phyloP scores from a whole-genome alignment of 2,888 invertebrate genomes.

The Drosophila infuscata region DNA sequence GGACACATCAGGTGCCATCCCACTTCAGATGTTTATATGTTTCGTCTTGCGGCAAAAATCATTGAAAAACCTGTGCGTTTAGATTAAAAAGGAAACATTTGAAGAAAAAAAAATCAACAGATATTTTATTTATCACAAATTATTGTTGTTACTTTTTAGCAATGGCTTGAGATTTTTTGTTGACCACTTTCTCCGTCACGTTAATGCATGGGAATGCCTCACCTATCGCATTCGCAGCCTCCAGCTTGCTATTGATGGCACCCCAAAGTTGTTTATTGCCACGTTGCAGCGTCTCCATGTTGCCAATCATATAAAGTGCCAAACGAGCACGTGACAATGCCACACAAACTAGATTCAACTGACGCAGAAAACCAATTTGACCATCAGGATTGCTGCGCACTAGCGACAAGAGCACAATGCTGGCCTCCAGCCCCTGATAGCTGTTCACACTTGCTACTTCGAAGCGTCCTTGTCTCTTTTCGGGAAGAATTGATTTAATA shows the following conservation, averaged over 20 bases:
- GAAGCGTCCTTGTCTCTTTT: background rate
- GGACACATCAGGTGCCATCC: background rate
- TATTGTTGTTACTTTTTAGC: background rate
- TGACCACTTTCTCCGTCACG: background rate
- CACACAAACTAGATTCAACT: conserved; percentile 91
- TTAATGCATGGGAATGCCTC: conserved; percentile 79
- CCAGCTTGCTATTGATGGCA: conserved; percentile 85
- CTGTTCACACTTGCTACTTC: conserved; percentile 90
- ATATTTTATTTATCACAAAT: conserved; percentile 11
- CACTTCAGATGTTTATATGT: conserved; percentile 31
- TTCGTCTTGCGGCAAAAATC: conserved; percentile 29
- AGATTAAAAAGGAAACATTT: conserved; percentile 42
- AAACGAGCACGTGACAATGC: conserved; percentile 90
- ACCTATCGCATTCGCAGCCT: conserved; percentile 86
- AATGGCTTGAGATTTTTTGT: too few relatives aligned
- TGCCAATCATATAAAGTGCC: conserved; percentile 91
- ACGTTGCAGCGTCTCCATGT: conserved; percentile 87
- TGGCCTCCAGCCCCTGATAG: conserved; percentile 93
- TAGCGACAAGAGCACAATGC: conserved; percentile 91
- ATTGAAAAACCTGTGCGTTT: conserved; percentile 26
- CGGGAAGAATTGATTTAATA: conserved; percentile 47
- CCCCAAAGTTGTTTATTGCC: conserved; percentile 87
- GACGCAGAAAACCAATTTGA: conserved; percentile 90
- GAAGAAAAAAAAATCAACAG: conserved; percentile 25
- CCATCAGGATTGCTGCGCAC: conserved; percentile 90